Base-by-base conservation (phyloP, 1,140 invertebrate species). In the Drosophila grimshawi region DNA sequence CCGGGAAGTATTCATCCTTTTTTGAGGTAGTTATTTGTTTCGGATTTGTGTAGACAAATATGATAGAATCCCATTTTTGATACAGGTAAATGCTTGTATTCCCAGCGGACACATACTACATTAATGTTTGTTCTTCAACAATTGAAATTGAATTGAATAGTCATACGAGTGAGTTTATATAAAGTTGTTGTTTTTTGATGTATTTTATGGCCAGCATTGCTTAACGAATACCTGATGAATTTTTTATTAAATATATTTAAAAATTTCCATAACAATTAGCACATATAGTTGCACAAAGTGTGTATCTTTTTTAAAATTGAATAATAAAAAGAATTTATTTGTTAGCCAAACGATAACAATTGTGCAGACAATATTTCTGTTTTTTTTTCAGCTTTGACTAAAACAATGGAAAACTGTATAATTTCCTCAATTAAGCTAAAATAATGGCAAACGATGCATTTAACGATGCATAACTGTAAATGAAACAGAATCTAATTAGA, bases 401-500 rank as follows among this genome's bases (percentile, higher is more conserved):
- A 27, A 29, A 8, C 27, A 30, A 41, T 43, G 5, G 27, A 30
- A 0, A n/a, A 57, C 43, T 6, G 11, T 30, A 10, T 45, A 19
- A 57, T 45, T 29, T 45, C 43, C n/a, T 43, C 10, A 5, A 35
- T 5, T 60, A 3, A 19, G 11, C 43, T 5, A 35, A 35, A 35
- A 48, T 35, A 10, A 48, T 48, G 43, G 27, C 27, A 48, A 48
- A 60, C 29, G 33, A n/a, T 19, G 56, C 49, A 73, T 67, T 68
- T 61, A 43, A 19, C 19, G 19, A 19, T 19, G 19, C 19, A 19
- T 19, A 68, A 61, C 64, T 53, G 55, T 55, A 67, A 60, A 65
- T 66, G 57, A 60, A 53, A 60, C 39, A 39, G 63, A 60, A 55
- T 46, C 46, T 73, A 73, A 73, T 68, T 61, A 73, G 32, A 61